Evolutionary conservation across 2,113 vertebrate species (phyloP), one percentile per base, ranked within the genome.

Genomic region (Dicaeum eximium): DNA sequence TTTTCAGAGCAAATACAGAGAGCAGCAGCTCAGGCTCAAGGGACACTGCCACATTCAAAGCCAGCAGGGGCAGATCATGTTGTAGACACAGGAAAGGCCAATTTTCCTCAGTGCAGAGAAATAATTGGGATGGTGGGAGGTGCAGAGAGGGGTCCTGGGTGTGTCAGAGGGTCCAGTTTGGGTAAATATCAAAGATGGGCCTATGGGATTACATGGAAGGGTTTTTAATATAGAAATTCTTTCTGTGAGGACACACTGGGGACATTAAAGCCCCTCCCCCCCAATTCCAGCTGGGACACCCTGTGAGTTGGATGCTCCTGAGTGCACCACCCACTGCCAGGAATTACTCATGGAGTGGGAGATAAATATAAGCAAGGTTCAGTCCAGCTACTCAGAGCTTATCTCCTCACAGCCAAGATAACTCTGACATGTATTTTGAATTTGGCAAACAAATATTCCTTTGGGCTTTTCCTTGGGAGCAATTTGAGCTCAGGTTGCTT

Each of bases 1-100:
- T 92, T 92, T 82, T 61, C 60, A 88, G 83, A 86, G 65, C 65
- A 85, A 92, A 85, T 6, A 88, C 7, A 10, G 48, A 50, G 33
- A 60, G 40, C 40, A 38, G 54, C 44, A 70, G 56, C 65, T 78
- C 45, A n/a, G 54, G 37, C 90, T 56, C 80, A 6, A 9, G 79
- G 58, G 40, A 57, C 22, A 3, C 20, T 7, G 58, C 18, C 44
- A 28, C 6, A 6, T 13, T 12, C 35, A 56, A 10, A 90, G 73
- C 16, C 69, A 80, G 45, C 0, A 4, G 20, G 79, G 82, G 30
- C 35, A 77, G 64, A 67, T 8, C 25, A n/a, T 0, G 0, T 2
- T 60, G 61, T 5, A 56, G 61, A 8, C 13, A 21, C 9, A 33
- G 38, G 19, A 84, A 90, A 88, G 13, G 17, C 25, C 24, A 25